phyloP scores from a whole-genome alignment of 2,113 vertebrate genomes.

The chimpanzee (Pan troglodytes) region NHGRI_mPanTro3-v2.1_pri NC_072416.2:71493001-71493500 shows the following conservation, averaged over 20 bases:
- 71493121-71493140: not conserved
- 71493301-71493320: not conserved
- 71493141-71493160: not conserved
- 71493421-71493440: no score
- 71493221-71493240: not conserved
- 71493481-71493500: not conserved
- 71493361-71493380: not conserved
- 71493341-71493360: not conserved
- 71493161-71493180: not conserved
- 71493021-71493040: not conserved
- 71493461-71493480: not conserved
- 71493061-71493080: not conserved
- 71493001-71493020: constrained; percentile 1
- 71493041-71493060: not conserved
- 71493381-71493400: not conserved
- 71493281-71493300: not conserved
- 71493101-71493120: not conserved
- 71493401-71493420: no score
- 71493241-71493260: not conserved
- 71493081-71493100: not conserved
- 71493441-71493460: not conserved
- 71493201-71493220: not conserved
- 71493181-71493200: not conserved
- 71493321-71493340: not conserved
- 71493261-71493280: not conserved